A percentile compares a stretch with the other conserved stretches of the same genome.
These are phyloP conservation scores for Drepana arcuata DNA, from an alignment of 1,140 invertebrate species.

Conservation along the genomic window DNA sequence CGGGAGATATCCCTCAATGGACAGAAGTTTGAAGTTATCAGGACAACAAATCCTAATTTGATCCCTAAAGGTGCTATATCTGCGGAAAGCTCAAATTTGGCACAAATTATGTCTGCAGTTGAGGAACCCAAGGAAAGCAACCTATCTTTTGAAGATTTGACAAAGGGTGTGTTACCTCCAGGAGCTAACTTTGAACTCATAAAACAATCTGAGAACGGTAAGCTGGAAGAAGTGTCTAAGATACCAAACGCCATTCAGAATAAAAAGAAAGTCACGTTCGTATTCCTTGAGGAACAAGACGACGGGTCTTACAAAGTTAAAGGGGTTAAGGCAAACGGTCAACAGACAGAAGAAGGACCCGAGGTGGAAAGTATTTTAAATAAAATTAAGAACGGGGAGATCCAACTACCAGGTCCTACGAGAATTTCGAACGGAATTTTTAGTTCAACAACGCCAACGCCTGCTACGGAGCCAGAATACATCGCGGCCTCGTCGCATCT, in stretches of 20 bases:
- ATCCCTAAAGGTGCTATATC: constrained; percentile 71
- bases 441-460: constrained; percentile 49
- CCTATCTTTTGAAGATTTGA: constrained; percentile 80
- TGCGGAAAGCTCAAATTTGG: constrained; percentile 52
- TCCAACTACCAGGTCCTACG: constrained; percentile 81
- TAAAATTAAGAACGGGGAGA: constrained; percentile 84
- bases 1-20: constrained; percentile 82
- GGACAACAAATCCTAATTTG: constrained; percentile 76
- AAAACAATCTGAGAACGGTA: constrained; percentile 79
- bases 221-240: constrained; percentile 79
- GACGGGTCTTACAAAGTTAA: constrained; percentile 88
- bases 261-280: constrained; percentile 88
- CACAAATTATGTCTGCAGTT: constrained; percentile 44
- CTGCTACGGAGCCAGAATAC: constrained; percentile 50
- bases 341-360: constrained; percentile 79
- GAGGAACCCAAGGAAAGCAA: constrained; percentile 31
- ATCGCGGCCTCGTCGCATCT: constrained; percentile 50
- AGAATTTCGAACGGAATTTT: constrained; percentile 55
- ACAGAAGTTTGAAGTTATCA: constrained; percentile 81
- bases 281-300: constrained; percentile 86
- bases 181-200: constrained; percentile 84
- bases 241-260: constrained; percentile 74
- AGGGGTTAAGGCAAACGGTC: constrained; percentile 80
- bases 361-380: constrained; percentile 87
- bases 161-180: constrained; percentile 82